Evolutionary conservation across 2,797 vertebrate genomes (phyloP), one percentile per base, ranked within the genome.

Genomic region (Coregonus ussuriensis): DNA sequence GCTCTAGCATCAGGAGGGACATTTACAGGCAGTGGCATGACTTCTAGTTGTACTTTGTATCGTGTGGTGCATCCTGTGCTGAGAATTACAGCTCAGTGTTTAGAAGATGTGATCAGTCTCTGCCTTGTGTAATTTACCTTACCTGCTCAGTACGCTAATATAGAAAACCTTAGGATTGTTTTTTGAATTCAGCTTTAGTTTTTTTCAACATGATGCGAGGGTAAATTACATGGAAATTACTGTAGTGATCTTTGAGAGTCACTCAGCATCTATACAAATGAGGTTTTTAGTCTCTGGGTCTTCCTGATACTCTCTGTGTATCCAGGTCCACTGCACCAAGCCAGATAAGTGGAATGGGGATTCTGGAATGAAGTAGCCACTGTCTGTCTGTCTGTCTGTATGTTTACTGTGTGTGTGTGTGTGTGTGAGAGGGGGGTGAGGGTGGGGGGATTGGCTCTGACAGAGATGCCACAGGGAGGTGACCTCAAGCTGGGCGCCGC

Each of bases 381-480:
- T 72, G 18, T 71, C 13, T 68, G 74, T 51, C 9, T 37, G 74
- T 47, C 41, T 6, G 41, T 47, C 41, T 47, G 41, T 47, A 3
- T 47, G 9, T 47, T 13, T 47, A 47, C 9, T 47, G 52, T 18
- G 21, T 69, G 31, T 65, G 53, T 74, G 65, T 69, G 74, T 79
- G 73, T 75, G 37, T 41, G 37, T 9, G 37, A 47, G 15, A 31
- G 37, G 59, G 68, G 71, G 75, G 72, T 72, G 76, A 3, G 41
- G 41, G 41, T n/a, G 51, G 75, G 70, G 76, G 71, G 69, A 72
- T 65, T 72, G 71, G 74, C 71, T 82, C 81, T 82, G 85, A 82
- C 81, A 83, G 83, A 75, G 67, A 79, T 80, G 72, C 79, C 83
- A 82, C 63, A 54, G 79, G 59, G 85, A 87, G 79, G 77, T 85